Base-by-base conservation (phyloP, 2,888 invertebrate genomes). In the Mechanitis mazaeus region DNA sequence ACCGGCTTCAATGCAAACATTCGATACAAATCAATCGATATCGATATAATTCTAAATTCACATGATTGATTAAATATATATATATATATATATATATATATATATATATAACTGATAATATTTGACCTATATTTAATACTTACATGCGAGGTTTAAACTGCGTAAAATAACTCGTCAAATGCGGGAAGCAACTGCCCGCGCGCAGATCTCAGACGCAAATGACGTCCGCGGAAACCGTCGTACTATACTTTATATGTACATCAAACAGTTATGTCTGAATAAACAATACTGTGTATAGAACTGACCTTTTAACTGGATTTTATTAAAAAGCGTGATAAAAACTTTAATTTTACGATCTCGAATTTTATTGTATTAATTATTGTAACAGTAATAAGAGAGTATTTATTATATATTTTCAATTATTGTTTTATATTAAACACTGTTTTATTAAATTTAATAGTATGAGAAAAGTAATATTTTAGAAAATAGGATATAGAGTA, bases 201-300 rank as follows among this genome's bases (percentile, higher is more conserved):
- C 74, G 79, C 81, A 72, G 70, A 71, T 79, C 79, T 79, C 79
- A 78, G 72, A 78, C 74, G 75, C 77, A 83, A 90, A 79, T 90
- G 88, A 88, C 85, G 86, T 82, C 79, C 83, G 80, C 87, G 87
- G 87, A 88, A 87, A 81, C 82, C 73, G 76, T 67, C 76, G 68
- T 71, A 69, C 72, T 72, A 71, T 75, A 79, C 83, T 87, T 75
- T 88, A 87, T 88, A 87, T 87, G 81, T 83, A 85, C 82, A 83
- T 82, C 76, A 77, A 84, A 88, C 89, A 87, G 89, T 90, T 90
- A 89, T 81, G 77, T 86, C 84, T 77, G 77, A 79, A 78, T 77
- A 78, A 78, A 77, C 76, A 72, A 77, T 71, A 69, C 71, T 72
- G 69, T 61, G 72, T 66, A 72, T 75, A 81, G 82, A 84, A 70